phyloP scores from a whole-genome alignment of 2,888 invertebrate genomes.

The Acanthopleura granulata region DNA sequence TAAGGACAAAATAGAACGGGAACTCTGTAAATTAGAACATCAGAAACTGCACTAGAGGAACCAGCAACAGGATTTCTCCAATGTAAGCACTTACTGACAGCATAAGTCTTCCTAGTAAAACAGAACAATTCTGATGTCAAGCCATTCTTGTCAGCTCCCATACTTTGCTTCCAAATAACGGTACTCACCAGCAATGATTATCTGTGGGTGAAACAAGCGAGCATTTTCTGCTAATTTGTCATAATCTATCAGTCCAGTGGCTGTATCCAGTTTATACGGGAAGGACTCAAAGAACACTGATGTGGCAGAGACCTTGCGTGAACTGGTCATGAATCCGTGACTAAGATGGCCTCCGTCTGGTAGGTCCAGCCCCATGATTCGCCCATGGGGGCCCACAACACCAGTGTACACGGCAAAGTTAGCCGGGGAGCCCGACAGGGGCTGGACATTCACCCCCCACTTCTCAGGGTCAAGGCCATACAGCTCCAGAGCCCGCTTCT shows the following conservation, averaged over 20 bases:
- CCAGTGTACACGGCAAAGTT: slow-evolving; percentile 97
- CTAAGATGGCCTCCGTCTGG: slow-evolving; percentile 93
- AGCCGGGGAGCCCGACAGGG: slow-evolving; percentile 95
- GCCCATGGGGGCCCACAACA: slow-evolving; percentile 85
- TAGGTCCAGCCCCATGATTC: slow-evolving; percentile 95
- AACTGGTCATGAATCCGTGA: slow-evolving; percentile 85
- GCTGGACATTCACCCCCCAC: slow-evolving; percentile 99
- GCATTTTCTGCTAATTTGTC: slow-evolving; percentile 87
- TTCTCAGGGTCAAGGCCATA: slow-evolving; percentile 84
- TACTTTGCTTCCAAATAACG: too few relatives aligned
- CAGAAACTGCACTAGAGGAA: too few relatives aligned
- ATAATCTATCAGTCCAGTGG: slow-evolving; percentile 92
- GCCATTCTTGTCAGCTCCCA: too few relatives aligned
- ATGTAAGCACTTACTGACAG: too few relatives aligned
- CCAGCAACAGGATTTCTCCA: too few relatives aligned
- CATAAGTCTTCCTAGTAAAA: too few relatives aligned
- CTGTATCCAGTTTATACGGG: slow-evolving; percentile 89
- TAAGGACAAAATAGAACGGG: too few relatives aligned
- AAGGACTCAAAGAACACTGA: slow-evolving; percentile 98
- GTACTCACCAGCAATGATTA: slow-evolving; percentile 86
- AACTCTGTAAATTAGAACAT: too few relatives aligned
- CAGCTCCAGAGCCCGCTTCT: slow-evolving; percentile 86
- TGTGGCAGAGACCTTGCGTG: slow-evolving; percentile 94
- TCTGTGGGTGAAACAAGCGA: slow-evolving; percentile 87
- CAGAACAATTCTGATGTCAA: too few relatives aligned